A percentile compares a stretch with the other conserved stretches of the same genome.
phyloP scores from a whole-genome alignment of 2,888 invertebrate genomes.

The Cantharis rufa region DNA sequence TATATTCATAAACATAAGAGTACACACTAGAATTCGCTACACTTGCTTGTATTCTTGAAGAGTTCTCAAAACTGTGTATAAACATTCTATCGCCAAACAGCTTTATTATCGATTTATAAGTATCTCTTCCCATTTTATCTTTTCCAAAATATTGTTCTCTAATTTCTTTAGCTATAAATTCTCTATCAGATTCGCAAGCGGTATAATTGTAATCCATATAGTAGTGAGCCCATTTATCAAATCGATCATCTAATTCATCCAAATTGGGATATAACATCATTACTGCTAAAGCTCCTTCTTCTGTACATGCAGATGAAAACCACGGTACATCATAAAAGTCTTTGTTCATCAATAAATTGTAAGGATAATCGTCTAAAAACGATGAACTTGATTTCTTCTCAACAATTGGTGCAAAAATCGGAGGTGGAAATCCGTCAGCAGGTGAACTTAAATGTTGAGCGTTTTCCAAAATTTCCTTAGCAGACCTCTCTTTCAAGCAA shows the following conservation, averaged over 20 bases:
- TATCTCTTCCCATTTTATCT: background rate
- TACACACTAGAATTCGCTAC: background rate
- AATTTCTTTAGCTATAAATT: background rate
- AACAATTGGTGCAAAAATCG: slow-evolving; percentile 67
- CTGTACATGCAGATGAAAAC: slow-evolving; percentile 67
- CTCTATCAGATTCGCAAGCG: background rate
- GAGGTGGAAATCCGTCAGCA: slow-evolving; percentile 58
- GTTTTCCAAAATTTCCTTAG: slow-evolving; percentile 58
- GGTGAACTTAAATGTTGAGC: slow-evolving; percentile 57
- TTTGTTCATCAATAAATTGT: slow-evolving; percentile 63
- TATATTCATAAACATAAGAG: slow-evolving; percentile 1
- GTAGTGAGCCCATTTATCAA: background rate
- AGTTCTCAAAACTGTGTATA: background rate
- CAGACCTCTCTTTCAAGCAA: slow-evolving; percentile 65
- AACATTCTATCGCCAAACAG: slow-evolving; percentile 8
- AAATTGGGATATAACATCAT: slow-evolving; percentile 42
- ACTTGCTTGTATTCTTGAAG: background rate
- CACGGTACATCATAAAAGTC: slow-evolving; percentile 69
- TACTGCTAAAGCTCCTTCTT: slow-evolving; percentile 77
- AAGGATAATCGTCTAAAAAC: slow-evolving; percentile 70
- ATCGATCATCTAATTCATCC: background rate
- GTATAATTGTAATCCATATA: background rate
- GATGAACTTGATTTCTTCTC: slow-evolving; percentile 63
- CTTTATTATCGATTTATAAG: background rate
- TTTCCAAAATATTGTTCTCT: background rate